Evolutionary conservation across 2,113 vertebrate genomes (phyloP), one percentile per base, ranked within the genome.

Genomic region (Lepidothrix coronata): DNA sequence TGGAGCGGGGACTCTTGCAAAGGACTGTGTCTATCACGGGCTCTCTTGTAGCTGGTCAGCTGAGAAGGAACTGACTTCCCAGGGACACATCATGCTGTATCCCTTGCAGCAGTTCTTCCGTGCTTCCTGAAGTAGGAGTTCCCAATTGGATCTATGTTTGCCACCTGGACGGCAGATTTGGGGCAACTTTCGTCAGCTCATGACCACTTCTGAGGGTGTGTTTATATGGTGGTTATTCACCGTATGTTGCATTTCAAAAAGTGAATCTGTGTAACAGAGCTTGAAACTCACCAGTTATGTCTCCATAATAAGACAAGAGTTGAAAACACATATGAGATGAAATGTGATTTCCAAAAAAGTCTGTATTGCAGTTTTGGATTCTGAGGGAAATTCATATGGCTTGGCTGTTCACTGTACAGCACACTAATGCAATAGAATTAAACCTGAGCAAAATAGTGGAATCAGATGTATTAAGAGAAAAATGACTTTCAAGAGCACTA

Each of bases 11-110:
- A 21, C 41, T 68, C 24, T 33, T 57, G 58, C 23, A 35, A 21
- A 74, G 30, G 37, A 9, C 11, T 15, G 0, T 2, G 11, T 21
- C 46, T 71, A 11, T 88, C 27, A 39, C 12, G 46, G 43, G 16
- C 13, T 63, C 46, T 81, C 9, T 46, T 0, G 1, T 11, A 27
- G 30, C 14, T 75, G 44, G 5, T 31, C 24, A 67, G 6, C 54
- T 70, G 61, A 28, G 62, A 46, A 66, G 18, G 44, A 59, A 9
- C 17, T 11, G 49, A n/a, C 13, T 88, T 86, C 23, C 20, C 6
- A 5, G 54, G 41, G n/a, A 28, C 3, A 2, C 8, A 5, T 15
- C 4, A 1, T 15, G 22, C 27, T 67, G 1, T 22, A 16, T 65
- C 27, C 28, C 16, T 65, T 3, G 0, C 39, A 72, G n/a, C 25